Percentiles rank a stretch among this genome's conserved stretches.
Evolutionary conservation across 2,888 invertebrate species (phyloP).

Genomic region (Nephrotoma flavescens): DNA sequence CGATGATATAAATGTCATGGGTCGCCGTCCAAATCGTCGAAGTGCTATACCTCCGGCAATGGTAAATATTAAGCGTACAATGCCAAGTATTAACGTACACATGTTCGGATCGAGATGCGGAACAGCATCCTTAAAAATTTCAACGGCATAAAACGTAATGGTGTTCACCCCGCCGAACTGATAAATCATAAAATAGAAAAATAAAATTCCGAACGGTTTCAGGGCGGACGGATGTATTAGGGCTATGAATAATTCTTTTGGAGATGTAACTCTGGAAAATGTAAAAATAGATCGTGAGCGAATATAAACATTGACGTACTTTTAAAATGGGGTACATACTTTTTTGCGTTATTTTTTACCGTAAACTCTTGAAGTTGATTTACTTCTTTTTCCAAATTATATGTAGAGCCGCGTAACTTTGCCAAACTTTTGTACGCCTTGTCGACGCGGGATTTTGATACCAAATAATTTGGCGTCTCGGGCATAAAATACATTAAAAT

Average conservation of each 20-base stretch:
- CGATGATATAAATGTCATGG: slow-evolving; percentile 47
- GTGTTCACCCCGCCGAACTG: slow-evolving; percentile 57
- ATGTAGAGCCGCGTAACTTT: slow-evolving; percentile 44
- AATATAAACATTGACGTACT: not conserved
- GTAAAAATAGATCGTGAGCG: not conserved
- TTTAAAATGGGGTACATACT: not conserved
- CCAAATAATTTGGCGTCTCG: slow-evolving; percentile 57
- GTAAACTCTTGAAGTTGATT: slow-evolving; percentile 43
- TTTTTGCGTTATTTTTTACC: slow-evolving; percentile 42
- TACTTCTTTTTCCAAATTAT: slow-evolving; percentile 45
- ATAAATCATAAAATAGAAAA: slow-evolving; percentile 50
- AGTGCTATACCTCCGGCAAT: slow-evolving; percentile 45
- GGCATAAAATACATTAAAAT: slow-evolving; percentile 47
- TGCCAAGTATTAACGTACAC: slow-evolving; percentile 44
- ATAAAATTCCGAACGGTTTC: slow-evolving; percentile 46
- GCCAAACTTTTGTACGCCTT: slow-evolving; percentile 42
- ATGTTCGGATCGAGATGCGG: slow-evolving; percentile 39
- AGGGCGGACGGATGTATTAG: slow-evolving; percentile 44
- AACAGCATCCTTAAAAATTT: slow-evolving; percentile 47
- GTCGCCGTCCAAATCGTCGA: slow-evolving; percentile 42
- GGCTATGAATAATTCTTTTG: slow-evolving; percentile 38
- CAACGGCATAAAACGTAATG: slow-evolving; percentile 52
- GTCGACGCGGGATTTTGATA: slow-evolving; percentile 41
- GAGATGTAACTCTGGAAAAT: slow-evolving; percentile 10
- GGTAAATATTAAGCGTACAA: slow-evolving; percentile 44